These are phyloP conservation scores for Sandelia bainsii DNA, from an alignment of 2,797 vertebrate species.

Conservation along the genomic window DNA sequence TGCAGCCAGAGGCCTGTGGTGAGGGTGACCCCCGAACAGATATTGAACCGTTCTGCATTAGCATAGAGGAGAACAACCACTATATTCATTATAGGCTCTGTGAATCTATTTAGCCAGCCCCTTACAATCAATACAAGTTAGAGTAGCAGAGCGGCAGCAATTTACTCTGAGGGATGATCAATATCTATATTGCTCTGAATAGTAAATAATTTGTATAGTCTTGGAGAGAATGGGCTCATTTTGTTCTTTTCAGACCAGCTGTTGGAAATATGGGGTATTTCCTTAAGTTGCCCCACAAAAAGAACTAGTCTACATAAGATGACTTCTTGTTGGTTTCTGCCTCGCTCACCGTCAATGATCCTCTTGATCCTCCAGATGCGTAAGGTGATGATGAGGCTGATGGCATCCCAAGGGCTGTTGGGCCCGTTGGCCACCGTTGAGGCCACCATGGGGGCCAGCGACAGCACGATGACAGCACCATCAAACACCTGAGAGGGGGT, in stretches of 20 bases:
- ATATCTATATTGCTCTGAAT: conserved; percentile 76
- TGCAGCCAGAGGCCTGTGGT: conserved; percentile 43
- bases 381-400: conserved; percentile 97
- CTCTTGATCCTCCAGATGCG: conserved; percentile 98
- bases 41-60: conserved; percentile 74
- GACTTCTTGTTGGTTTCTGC: neutral
- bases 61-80: conserved; percentile 73
- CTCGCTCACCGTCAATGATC: conserved; percentile 94
- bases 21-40: conserved; percentile 72
- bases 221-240: conserved; percentile 56
- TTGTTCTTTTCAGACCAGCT: conserved; percentile 33
- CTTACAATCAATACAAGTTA: conserved; percentile 74
- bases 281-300: conserved; percentile 1
- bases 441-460: conserved; percentile 97
- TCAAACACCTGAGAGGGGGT: conserved; percentile 88
- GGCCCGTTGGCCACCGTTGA: conserved; percentile 97
- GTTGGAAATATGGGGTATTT: conserved; percentile 21
- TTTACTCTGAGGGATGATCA: conserved; percentile 70
- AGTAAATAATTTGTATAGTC: conserved; percentile 76
- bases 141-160: conserved; percentile 69
- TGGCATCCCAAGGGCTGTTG: conserved; percentile 98
- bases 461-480: conserved; percentile 93
- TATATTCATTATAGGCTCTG: conserved; percentile 76
- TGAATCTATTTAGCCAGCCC: conserved; percentile 73
- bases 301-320: neutral